Base-by-base conservation (phyloP, 2,888 invertebrate species). In the Drosophila incognita region DNA sequence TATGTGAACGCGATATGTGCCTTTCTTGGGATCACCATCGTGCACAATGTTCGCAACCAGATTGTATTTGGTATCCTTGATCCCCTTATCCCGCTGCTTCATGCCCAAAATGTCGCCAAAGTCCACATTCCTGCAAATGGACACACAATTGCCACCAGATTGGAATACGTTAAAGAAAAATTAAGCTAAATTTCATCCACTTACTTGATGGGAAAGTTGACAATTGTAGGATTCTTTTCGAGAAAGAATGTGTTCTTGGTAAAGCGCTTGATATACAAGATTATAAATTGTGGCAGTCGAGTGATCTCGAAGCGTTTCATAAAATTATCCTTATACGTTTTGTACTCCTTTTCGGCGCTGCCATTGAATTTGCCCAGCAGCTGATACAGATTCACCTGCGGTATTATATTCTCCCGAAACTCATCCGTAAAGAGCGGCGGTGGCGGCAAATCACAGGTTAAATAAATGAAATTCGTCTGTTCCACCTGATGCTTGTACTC, bases 181-280 rank as follows among this genome's bases (percentile, higher is more conserved):
- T 21, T 4, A 21, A 29, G 10, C 38, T 8, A 2, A 21, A 6
- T 21, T 10, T 2, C 2, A 1, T n/a, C 8, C 51, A 95, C 97
- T 95, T 94, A 99, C 98, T 98, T 99, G 72, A 99, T 98, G 5
- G 99, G 99, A 93, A 99, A 99, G 93, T 99, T 99, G 4, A 99
- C 99, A 90, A 99, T 99, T 0, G 99, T 99, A 1, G 99, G 99
- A 94, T 99, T 99, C 94, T 99, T 99, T 93, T 99, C 99, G 24
- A 99, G 95, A 91, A 99, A 99, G 94, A 99, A 99, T 8, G 98
- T 99, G 92, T 99, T 99, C 93, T 99, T 99, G 1, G 99, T 99
- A 93, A 99, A 99, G 76, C 99, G 95, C 94, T 99, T 99, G 77
- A 99, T 98, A 90, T 98, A 99, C 63, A 99, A 94, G 89, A 99